Conservation (phyloP, 2,113 vertebrate species). For the Oplegnathus fasciatus region DNA sequence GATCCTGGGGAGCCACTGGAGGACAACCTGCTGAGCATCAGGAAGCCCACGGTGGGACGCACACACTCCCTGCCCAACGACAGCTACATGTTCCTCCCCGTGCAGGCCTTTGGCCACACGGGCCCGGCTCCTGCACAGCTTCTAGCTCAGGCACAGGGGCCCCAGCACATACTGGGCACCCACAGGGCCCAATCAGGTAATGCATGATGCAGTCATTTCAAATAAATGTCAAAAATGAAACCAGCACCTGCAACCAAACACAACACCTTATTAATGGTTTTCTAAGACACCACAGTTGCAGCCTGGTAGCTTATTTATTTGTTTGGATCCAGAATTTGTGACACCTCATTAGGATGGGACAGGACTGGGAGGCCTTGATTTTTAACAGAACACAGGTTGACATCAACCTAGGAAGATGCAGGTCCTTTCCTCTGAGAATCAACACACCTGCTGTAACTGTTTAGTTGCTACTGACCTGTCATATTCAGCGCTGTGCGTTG, state of each 20-base stretch:
- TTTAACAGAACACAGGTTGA: not conserved
- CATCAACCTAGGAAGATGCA: not conserved
- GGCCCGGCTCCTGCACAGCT: constrained; percentile 62
- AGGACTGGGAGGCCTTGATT: not conserved
- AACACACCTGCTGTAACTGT: not conserved
- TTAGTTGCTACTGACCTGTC: not conserved
- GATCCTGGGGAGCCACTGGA: constrained; percentile 58
- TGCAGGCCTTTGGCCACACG: constrained; percentile 52
- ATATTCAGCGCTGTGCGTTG: not conserved
- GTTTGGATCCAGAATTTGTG: not conserved
- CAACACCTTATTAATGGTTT: not conserved
- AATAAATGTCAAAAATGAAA: not conserved
- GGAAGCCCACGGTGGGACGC: constrained; percentile 92
- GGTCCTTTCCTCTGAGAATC: not conserved
- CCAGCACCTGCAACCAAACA: not conserved
- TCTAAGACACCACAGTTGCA: not conserved
- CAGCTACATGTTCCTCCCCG: constrained; percentile 94
- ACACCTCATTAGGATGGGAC: not conserved
- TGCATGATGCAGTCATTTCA: not conserved
- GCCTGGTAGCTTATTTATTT: not conserved
- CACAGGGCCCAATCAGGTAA: constrained; percentile 76
- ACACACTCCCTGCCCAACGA: constrained; percentile 97
- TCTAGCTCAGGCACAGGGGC: constrained; percentile 79
- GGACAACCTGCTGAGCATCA: constrained; percentile 89
- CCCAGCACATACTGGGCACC: constrained; percentile 76